Percentiles rank a stretch among this genome's conserved stretches.
These are phyloP conservation scores for Apodemia duryi DNA, from an alignment of 2,888 invertebrate species.

Conservation along the genomic window DNA sequence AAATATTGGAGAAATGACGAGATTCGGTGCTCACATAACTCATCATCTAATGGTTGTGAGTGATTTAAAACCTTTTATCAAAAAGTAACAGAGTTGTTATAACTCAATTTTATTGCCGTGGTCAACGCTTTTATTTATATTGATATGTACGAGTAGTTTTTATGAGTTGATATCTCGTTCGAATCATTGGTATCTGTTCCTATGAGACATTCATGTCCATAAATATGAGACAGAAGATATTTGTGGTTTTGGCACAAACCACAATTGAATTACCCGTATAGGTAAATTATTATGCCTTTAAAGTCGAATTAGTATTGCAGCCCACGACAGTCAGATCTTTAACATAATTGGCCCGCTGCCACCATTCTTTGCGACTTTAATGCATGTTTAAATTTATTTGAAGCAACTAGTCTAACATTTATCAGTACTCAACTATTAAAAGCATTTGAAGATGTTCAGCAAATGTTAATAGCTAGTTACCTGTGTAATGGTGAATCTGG, in stretches of 20 bases:
- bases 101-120: constrained; percentile 75
- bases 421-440: constrained; percentile 18
- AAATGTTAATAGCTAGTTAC: constrained; percentile 46
- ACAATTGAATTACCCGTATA: constrained; percentile 50
- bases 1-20: constrained; percentile 71
- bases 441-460: constrained; percentile 13
- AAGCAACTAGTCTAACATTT: constrained; percentile 37
- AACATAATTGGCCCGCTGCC: constrained; percentile 62
- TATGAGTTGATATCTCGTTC: constrained; percentile 45
- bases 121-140: constrained; percentile 68
- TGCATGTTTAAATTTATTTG: constrained; percentile 41
- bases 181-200: constrained; percentile 28
- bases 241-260: constrained; percentile 54
- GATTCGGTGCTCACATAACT: constrained; percentile 70
- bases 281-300: constrained; percentile 59
- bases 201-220: background rate
- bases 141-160: constrained; percentile 48
- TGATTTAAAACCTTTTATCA: constrained; percentile 78
- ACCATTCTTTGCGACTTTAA: constrained; percentile 47
- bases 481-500: constrained; percentile 93
- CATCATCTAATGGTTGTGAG: constrained; percentile 76
- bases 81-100: constrained; percentile 72
- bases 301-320: constrained; percentile 64
- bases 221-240: constrained; percentile 36
- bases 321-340: constrained; percentile 50